Evolutionary conservation across 2,797 vertebrate genomes (phyloP).

Genomic region (Sebastes kiyomatsui): DNA sequence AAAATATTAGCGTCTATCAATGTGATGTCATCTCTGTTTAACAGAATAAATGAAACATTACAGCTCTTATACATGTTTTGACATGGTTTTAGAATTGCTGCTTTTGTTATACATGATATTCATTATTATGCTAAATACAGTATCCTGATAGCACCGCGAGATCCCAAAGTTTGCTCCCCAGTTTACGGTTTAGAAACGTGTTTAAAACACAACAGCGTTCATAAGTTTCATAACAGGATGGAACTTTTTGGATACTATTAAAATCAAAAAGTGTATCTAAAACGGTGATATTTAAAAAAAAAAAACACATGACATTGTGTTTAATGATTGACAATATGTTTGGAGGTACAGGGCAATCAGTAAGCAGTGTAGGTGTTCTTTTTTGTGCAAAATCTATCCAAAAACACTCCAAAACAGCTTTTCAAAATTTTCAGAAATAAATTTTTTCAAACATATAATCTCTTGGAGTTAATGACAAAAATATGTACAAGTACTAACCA

Average conservation of each 20-base stretch:
- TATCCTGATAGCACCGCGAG: neutral
- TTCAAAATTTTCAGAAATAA: too few species aligned
- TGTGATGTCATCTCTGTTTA: neutral
- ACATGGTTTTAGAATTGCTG: neutral
- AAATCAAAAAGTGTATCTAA: neutral
- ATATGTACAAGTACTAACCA: neutral
- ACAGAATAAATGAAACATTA: neutral
- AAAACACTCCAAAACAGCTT: neutral
- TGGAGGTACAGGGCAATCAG: neutral
- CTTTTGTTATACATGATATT: neutral
- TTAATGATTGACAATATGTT: neutral
- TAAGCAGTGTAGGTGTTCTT: neutral
- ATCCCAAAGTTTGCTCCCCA: neutral
- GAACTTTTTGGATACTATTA: neutral
- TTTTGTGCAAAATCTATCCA: neutral
- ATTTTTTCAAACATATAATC: neutral
- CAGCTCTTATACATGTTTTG: neutral
- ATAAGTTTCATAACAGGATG: neutral
- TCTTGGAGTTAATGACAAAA: neutral
- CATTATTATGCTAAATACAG: too few species aligned
- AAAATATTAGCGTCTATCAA: too few species aligned
- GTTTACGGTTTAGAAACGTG: neutral
- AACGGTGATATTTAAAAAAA: too few species aligned
- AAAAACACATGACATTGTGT: neutral
- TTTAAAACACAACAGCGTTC: neutral